phyloP scores from a whole-genome alignment of 2,888 invertebrate species.

The Nemapogon koenigi region DNA sequence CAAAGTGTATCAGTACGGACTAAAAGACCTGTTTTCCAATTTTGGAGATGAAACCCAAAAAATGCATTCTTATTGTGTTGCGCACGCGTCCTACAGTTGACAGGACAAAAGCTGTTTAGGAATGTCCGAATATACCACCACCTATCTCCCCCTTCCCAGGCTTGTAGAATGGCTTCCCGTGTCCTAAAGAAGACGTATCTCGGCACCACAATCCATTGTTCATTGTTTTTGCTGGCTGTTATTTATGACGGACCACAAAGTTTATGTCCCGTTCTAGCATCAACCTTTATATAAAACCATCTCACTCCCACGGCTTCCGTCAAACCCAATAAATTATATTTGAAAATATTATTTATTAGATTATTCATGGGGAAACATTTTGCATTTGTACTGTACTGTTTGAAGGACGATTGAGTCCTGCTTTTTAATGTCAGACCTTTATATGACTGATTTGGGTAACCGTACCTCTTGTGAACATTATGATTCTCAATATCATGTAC shows the following conservation, averaged over 20 bases:
- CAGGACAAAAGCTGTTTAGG: slow-evolving; percentile 3
- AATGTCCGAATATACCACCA: slow-evolving; percentile 2
- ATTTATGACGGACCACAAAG: slow-evolving; percentile 57
- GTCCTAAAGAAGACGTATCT: slow-evolving; percentile 61
- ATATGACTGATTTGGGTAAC: too few relatives aligned
- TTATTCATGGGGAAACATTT: slow-evolving; percentile 51
- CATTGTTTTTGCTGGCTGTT: slow-evolving; percentile 61
- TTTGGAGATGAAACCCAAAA: too few relatives aligned
- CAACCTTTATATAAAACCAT: slow-evolving; percentile 17
- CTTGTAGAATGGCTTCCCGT: slow-evolving; percentile 23
- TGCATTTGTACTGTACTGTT: slow-evolving; percentile 47
- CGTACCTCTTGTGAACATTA: too few relatives aligned
- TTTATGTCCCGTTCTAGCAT: slow-evolving; percentile 31
- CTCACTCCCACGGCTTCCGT: slow-evolving; percentile 48
- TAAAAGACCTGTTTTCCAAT: too few relatives aligned
- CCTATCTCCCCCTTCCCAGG: slow-evolving; percentile 17
- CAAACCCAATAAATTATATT: slow-evolving; percentile 56
- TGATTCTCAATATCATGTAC: too few relatives aligned
- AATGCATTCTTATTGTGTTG: too few relatives aligned
- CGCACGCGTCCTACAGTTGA: slow-evolving; percentile 26
- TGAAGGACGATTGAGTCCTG: slow-evolving; percentile 39
- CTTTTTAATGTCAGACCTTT: background rate
- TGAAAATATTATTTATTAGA: slow-evolving; percentile 62
- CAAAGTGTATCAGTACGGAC: too few relatives aligned
- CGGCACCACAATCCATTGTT: slow-evolving; percentile 58